Evolutionary conservation across 2,888 invertebrate species (phyloP), one percentile per base, ranked within the genome.

Genomic region (Leptopilina drosophilae): DNA sequence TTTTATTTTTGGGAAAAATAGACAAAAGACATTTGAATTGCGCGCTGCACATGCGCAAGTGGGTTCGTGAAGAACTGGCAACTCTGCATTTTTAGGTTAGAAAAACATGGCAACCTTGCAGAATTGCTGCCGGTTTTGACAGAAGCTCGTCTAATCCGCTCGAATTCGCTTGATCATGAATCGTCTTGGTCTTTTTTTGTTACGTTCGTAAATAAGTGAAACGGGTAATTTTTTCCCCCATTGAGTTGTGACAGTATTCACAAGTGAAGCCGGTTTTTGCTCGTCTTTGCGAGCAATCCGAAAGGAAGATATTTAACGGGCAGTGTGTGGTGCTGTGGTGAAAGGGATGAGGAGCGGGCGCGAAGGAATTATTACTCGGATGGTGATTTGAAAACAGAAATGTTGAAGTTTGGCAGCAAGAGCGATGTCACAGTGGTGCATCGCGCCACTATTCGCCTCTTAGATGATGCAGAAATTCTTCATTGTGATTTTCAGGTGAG

Each of bases 401-500:
- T 92, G 92, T 89, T 92, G 90, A 92, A 92, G 91, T 92, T 93
- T 91, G 93, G 93, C 89, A 92, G 91, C 89, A 90, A 91, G 87
- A 92, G 91, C 91, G 92, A 92, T 91, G 92, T 92, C 87, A 92
- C 92, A 87, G 91, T 91, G 91, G 90, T 90, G 89, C 89, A 91
- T 87, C 91, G 91, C 88, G 92, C 92, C 90, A 97, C 97, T 87
- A 96, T 98, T 88, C 94, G 97, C 89, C 94, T 98, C 85, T 93
- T 98, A 89, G 97, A 97, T 93, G 97, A 98, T 93, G 95, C 96
- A 86, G 97, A 98, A 93, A 96, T 97, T 89, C 93, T 98, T 90
- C 97, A 98, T 94, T 97, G 97, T 92, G 97, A 97, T 94, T 97
- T 97, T 94, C 97, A 97, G 94, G 96, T 96, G 92, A 92, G 88